A percentile compares a stretch with the other conserved stretches of the same genome.
phyloP scores from a whole-genome alignment of 2,888 invertebrate genomes.

The Chrysolina oricalcia region DNA sequence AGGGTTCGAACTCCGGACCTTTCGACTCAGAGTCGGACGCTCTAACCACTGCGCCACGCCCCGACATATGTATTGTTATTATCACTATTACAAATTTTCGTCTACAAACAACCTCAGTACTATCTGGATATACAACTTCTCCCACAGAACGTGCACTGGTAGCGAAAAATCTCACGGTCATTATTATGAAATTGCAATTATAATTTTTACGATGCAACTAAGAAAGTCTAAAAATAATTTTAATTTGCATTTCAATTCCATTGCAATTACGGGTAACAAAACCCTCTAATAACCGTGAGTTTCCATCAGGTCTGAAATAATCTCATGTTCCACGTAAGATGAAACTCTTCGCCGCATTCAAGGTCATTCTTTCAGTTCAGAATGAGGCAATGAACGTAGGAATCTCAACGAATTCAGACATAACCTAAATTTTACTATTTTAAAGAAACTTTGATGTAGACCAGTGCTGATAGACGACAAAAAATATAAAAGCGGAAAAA shows the following conservation, averaged over 20 bases:
- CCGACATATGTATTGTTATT: no score
- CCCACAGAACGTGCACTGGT: no score
- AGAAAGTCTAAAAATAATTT: background rate
- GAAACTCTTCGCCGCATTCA: background rate
- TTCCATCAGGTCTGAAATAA: background rate
- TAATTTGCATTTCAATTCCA: conserved; percentile 1
- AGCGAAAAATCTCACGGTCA: background rate
- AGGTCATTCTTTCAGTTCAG: background rate
- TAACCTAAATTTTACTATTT: no score
- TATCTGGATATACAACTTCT: background rate
- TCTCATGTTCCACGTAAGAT: background rate
- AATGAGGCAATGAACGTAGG: background rate
- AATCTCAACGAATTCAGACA: background rate
- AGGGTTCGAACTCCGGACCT: no score
- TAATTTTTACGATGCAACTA: background rate
- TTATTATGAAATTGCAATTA: background rate
- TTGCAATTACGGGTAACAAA: conserved; percentile 6
- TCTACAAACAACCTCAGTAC: background rate
- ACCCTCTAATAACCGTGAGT: conserved; percentile 10
- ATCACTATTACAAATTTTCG: background rate
- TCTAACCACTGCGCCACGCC: no score
- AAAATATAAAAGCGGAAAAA: no score
- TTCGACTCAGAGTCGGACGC: no score
- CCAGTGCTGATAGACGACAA: no score
- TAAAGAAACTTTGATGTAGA: no score